phyloP scores from a whole-genome alignment of 2,888 invertebrate species.

The Minunthozetes semirufus region DNA sequence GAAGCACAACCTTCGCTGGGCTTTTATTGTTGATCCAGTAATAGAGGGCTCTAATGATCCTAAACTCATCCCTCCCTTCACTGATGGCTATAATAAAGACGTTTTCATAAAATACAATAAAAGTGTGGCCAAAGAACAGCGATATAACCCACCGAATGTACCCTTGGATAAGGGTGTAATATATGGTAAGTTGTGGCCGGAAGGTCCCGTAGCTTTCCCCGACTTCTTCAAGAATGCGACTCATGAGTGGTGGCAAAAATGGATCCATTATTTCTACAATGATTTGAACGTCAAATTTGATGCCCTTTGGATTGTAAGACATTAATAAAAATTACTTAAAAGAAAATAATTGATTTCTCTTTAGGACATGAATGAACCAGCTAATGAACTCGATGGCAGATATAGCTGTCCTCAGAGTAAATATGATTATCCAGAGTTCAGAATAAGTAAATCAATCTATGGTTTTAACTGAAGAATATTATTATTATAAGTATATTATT shows the following conservation, averaged over 20 bases:
- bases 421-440: conserved; percentile 43
- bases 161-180: neutral
- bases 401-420: conserved; percentile 40
- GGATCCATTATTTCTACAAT: conserved; percentile 43
- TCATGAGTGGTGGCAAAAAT: conserved; percentile 44
- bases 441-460: conserved; percentile 39
- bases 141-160: neutral
- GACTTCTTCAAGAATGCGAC: conserved; percentile 44
- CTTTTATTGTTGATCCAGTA: neutral
- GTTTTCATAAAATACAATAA: conserved; percentile 1
- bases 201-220: conserved; percentile 43
- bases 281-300: conserved; percentile 42
- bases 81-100: conserved; percentile 5
- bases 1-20: neutral
- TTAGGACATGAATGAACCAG: no score
- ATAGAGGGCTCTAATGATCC: neutral
- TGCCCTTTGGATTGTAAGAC: no score
- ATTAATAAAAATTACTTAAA: no score
- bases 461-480: no score
- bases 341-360: no score
- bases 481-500: neutral
- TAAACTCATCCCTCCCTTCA: neutral
- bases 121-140: neutral
- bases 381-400: no score
- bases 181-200: conserved; percentile 57